These are phyloP conservation scores for Henicopernis longicauda DNA, from an alignment of 2,113 vertebrate species.

Conservation along the genomic window DNA sequence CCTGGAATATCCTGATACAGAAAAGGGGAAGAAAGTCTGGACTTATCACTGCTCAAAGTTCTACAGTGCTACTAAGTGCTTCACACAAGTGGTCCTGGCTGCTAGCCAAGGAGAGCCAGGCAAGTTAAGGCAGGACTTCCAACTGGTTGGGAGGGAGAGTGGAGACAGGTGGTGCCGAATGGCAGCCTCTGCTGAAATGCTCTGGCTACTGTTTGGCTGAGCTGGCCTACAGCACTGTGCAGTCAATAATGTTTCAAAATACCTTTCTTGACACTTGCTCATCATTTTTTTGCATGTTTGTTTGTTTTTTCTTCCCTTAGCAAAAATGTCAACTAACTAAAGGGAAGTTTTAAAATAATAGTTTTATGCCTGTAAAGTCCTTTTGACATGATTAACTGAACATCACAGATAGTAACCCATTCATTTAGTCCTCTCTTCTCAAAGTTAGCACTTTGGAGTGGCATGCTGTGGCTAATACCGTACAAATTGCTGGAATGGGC, in stretches of 20 bases:
- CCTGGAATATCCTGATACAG: not conserved
- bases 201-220: not conserved
- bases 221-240: rapidly evolving
- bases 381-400: slow-evolving; percentile 84
- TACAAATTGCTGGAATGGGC: slow-evolving; percentile 98
- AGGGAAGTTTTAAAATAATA: not conserved
- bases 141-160: not conserved
- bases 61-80: not conserved
- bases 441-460: slow-evolving; percentile 60
- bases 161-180: not conserved
- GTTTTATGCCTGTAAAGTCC: slow-evolving; percentile 43
- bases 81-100: not conserved
- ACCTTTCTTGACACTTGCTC: not conserved
- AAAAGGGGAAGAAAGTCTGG: not conserved
- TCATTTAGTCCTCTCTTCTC: slow-evolving; percentile 66
- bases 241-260: not conserved
- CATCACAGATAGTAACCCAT: slow-evolving; percentile 73
- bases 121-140: not conserved
- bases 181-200: not conserved
- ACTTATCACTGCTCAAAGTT: no score
- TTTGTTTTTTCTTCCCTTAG: not conserved
- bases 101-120: not conserved
- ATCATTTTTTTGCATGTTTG: not conserved
- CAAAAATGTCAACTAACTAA: not conserved
- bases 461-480: slow-evolving; percentile 72